Evolutionary conservation across 2,113 vertebrate species (phyloP), one percentile per base, ranked within the genome.

Genomic region (Eudyptes chrysolophus): DNA sequence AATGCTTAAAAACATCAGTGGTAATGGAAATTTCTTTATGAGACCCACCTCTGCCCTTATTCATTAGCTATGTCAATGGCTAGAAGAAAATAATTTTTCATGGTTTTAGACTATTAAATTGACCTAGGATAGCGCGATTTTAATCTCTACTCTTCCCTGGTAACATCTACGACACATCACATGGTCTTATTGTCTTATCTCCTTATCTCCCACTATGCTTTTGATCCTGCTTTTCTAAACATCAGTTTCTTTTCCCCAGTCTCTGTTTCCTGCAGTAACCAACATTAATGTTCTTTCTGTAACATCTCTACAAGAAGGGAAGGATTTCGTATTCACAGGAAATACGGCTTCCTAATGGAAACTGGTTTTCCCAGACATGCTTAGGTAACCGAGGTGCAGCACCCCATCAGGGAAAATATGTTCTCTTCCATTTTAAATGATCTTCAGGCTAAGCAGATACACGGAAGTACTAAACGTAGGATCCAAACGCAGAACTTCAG

Each of bases 21-120:
- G 91, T 96, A 84, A 94, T 94, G 91, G 97, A 97, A 96, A 90
- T 88, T 90, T 92, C 38, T 90, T 62, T 87, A 69, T 32, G 84
- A 96, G 81, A 72, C 62, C 61, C 38, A 92, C 68, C 85, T 96
- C 74, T 95, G 65, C 42, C 69, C 38, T 95, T 91, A 71, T 29
- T 72, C 54, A 83, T 87, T 94, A 72, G 51, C 48, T 91, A 46
- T 54, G 27, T 84, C 80, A 72, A 22, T 72, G 65, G 9, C 52
- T 61, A 51, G 26, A 90, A 84, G 44, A 48, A 86, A 83, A 81
- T 18, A 1, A 11, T 79, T 84, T 87, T 84, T 94, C 40, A 58
- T 65, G 10, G 13, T 2, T 81, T 81, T 94, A 57, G 51, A 68
- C 27, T 57, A 89, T 44, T 75, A 61, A 69, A 49, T 48, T 87